phyloP scores from a whole-genome alignment of 2,888 invertebrate genomes.

The Melieria omissa region DNA sequence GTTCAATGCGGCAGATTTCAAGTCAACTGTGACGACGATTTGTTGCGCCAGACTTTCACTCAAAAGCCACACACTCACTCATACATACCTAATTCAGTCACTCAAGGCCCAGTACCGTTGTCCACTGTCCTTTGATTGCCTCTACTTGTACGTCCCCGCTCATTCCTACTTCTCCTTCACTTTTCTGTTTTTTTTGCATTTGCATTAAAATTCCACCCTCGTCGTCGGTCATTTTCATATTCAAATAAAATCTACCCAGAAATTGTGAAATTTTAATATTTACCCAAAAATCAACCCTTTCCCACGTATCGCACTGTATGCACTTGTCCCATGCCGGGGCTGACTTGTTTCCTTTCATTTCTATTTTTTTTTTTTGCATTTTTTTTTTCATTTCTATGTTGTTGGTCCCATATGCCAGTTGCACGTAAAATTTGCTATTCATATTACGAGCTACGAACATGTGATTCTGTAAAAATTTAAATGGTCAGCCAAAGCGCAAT shows the following conservation, averaged over 20 bases:
- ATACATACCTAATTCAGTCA: too few relatives aligned
- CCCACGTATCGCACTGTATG: constrained; percentile 7
- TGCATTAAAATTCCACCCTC: constrained; percentile 51
- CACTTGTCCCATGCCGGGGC: not conserved
- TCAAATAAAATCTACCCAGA: constrained; percentile 51
- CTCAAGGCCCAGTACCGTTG: too few relatives aligned
- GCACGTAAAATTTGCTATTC: constrained; percentile 45
- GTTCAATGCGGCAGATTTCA: too few relatives aligned
- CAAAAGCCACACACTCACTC: too few relatives aligned
- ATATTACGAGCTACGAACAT: constrained; percentile 36
- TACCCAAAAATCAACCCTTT: constrained; percentile 45
- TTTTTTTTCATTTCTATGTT: not conserved
- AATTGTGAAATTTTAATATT: constrained; percentile 13
- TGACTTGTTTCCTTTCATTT: not conserved
- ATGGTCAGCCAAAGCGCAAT: constrained; percentile 40
- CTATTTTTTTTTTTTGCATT: not conserved
- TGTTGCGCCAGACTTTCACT: too few relatives aligned
- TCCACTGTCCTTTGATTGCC: too few relatives aligned
- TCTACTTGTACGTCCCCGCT: too few relatives aligned
- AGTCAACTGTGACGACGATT: too few relatives aligned
- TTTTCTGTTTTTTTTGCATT: constrained; percentile 1
- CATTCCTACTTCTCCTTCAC: too few relatives aligned
- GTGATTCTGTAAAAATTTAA: constrained; percentile 35
- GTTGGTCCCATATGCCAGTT: constrained; percentile 13
- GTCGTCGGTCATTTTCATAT: constrained; percentile 42